Percentiles rank a stretch among this genome's conserved stretches.
Conservation (phyloP, 2,797 vertebrate genomes). For the Myotis vivesi region DNA sequence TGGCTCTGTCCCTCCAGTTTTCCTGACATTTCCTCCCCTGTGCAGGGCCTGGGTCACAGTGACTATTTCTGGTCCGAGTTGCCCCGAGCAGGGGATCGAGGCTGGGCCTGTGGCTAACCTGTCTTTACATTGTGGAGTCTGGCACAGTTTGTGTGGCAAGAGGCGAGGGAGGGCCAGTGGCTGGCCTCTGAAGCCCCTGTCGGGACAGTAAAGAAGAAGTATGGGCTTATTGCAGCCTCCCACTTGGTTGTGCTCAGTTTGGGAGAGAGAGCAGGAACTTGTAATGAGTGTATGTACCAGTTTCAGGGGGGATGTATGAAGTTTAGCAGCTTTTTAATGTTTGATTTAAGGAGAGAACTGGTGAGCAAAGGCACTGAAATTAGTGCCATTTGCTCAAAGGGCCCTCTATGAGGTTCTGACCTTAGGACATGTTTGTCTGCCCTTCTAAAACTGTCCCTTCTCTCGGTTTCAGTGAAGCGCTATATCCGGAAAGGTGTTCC, state of each 20-base stretch:
- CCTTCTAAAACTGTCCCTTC: background rate
- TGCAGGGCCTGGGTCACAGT: background rate
- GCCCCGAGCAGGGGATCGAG: background rate
- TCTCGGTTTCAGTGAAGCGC: slow-evolving; percentile 91
- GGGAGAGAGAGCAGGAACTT: background rate
- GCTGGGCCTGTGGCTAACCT: background rate
- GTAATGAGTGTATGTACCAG: too few species aligned
- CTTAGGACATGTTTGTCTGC: background rate
- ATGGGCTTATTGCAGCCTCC: background rate
- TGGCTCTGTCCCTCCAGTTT: background rate
- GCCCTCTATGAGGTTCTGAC: background rate
- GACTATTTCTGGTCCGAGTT: background rate
- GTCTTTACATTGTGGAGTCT: fast-evolving
- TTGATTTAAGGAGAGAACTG: background rate
- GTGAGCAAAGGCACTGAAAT: too few species aligned
- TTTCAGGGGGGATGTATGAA: background rate
- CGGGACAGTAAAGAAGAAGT: too few species aligned
- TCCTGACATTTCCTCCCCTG: background rate
- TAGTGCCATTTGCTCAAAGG: background rate
- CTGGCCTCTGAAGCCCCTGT: background rate
- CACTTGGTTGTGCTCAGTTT: background rate
- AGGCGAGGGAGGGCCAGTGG: background rate
- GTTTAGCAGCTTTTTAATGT: background rate
- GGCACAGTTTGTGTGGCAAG: too few species aligned
- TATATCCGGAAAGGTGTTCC: slow-evolving; percentile 97